Conservation (phyloP, 2,113 vertebrate genomes). For the Dissostichus mawsoni region DNA sequence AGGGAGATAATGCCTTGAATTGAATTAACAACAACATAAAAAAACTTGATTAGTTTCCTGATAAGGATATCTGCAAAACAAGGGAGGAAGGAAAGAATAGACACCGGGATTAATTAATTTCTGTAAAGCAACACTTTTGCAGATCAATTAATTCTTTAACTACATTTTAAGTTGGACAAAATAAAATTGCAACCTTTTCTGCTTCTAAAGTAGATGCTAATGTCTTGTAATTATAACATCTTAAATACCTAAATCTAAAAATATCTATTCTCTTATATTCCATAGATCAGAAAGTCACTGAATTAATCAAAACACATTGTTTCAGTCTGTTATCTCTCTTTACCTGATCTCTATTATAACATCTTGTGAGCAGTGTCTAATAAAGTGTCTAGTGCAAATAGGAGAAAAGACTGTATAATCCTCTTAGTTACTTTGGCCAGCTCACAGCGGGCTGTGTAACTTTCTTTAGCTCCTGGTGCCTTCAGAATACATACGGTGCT, state of each 20-base stretch:
- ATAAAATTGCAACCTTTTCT: not conserved
- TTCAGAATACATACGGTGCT: conserved; percentile 12
- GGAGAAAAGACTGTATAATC: conserved; percentile 39
- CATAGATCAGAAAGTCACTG: not conserved
- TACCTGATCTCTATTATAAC: not conserved
- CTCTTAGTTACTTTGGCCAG: conserved; percentile 48
- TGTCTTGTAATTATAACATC: not conserved
- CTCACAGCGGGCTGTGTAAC: conserved; percentile 20
- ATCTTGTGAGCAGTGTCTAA: not conserved
- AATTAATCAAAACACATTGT: not conserved
- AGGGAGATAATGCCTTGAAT: conserved; percentile 35
- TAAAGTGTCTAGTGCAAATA: conserved; percentile 1
- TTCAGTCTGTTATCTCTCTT: not conserved
- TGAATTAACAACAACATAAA: conserved; percentile 1
- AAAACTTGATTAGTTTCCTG: not conserved
- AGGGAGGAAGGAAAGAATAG: not conserved
- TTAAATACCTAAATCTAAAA: not conserved
- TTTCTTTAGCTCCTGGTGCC: conserved; percentile 45
- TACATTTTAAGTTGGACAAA: no score
- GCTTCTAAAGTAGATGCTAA: not conserved
- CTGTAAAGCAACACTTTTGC: not conserved
- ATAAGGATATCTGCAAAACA: not conserved
- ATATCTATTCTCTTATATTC: not conserved
- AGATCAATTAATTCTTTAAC: not conserved
- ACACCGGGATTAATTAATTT: not conserved